Percentiles rank a stretch among this genome's conserved stretches.
Evolutionary conservation across 2,888 invertebrate genomes (phyloP).

Genomic region (Crepidodera aurea): DNA sequence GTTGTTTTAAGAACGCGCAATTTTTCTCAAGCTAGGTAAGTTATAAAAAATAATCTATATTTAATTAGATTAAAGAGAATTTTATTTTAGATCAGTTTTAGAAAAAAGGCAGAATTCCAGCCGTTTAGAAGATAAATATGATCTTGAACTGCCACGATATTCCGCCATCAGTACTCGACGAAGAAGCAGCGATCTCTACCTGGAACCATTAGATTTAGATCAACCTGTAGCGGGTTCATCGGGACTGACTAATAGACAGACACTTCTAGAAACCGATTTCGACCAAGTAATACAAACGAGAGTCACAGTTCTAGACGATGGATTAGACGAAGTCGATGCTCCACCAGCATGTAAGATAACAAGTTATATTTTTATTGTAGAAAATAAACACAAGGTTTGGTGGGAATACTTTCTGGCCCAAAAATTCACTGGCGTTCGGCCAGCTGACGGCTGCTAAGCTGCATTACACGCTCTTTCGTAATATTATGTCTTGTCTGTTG

Average conservation of each 20-base stretch:
- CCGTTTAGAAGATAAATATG: conserved; percentile 36
- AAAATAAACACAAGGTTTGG: too few species aligned
- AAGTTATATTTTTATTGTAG: too few species aligned
- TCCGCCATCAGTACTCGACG: conserved; percentile 40
- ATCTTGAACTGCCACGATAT: conserved; percentile 39
- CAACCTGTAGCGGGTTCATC: neutral
- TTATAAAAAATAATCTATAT: conserved; percentile 11
- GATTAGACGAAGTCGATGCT: conserved; percentile 29
- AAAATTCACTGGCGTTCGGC: too few species aligned
- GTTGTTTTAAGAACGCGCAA: conserved; percentile 36
- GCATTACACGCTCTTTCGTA: too few species aligned
- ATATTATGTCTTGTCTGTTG: too few species aligned
- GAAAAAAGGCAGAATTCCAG: conserved; percentile 32
- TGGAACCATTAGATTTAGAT: conserved; percentile 45
- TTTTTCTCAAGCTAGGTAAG: conserved; percentile 29
- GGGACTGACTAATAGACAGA: conserved; percentile 22
- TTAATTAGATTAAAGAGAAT: too few species aligned
- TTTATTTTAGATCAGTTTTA: conserved; percentile 22
- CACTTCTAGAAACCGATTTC: conserved; percentile 37
- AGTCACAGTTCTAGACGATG: conserved; percentile 24
- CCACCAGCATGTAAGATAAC: conserved; percentile 26
- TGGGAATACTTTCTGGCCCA: too few species aligned
- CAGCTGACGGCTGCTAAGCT: too few species aligned
- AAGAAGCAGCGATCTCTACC: conserved; percentile 56
- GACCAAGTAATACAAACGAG: conserved; percentile 31